Base-by-base conservation (phyloP, 2,113 vertebrate species). In the Hydropotes inermis region DNA sequence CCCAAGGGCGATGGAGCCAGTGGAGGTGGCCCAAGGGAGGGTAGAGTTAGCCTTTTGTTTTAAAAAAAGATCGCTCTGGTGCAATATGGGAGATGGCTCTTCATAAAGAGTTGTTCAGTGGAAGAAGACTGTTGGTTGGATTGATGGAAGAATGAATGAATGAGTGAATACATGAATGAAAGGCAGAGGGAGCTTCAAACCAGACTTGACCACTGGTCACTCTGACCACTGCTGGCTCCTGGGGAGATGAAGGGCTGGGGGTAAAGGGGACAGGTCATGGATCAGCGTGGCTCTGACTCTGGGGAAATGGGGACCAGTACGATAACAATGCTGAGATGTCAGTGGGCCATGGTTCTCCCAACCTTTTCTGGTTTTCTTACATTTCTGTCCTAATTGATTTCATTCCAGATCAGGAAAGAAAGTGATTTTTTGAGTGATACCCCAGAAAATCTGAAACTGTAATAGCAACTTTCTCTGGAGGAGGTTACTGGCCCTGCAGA, bases 261-360 rank as follows among this genome's bases (percentile, higher is more conserved):
- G 3, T 39, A 4, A 17, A 15, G 30, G 36, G 0, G 14, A 3
- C 6, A 28, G 2, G 12, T 7, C 30, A 5, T 12, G 9, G 17
- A 21, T 15, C 2, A 30, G 39, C 2, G 6, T 50, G 60, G 15
- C 5, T 61, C 25, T 90, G 43, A 21, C 55, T 55, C 15, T 70
- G 5, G 7, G 17, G 36, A 55, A 27, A 19, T 10, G 7, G 17
- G 33, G 54, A 60, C 87, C 30, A 58, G 82, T 19, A 28, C 14
- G 17, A 7, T 43, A 58, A 11, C 5, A 87, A 21, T 21, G 3
- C 45, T 78, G 39, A 54, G 39, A 82, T 4, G 12, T 50, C 54
- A 19, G 16, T 50, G 89, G 13, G 27, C 11, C 52, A 6, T 70
- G n/a, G 6, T 25, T 50, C 78, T 58, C 39, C 58, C 3, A 28